phyloP scores from a whole-genome alignment of 1,140 invertebrate genomes.

The Eupristina koningsbergeri region DNA sequence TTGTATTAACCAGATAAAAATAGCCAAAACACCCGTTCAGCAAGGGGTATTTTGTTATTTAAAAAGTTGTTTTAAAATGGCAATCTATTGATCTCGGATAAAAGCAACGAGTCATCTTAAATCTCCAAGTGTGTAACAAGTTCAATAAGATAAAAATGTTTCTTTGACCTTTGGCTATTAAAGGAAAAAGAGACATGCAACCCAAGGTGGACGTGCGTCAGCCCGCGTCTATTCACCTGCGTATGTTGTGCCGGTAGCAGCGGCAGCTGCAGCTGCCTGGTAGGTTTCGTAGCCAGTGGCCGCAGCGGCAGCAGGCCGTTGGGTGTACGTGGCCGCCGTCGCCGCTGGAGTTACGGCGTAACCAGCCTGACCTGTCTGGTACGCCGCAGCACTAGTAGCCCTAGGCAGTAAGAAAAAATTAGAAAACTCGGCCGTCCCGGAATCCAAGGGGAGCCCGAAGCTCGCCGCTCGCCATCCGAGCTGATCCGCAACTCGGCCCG shows the following conservation, averaged over 20 bases:
- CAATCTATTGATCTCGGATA: too few relatives aligned
- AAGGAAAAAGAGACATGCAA: neutral
- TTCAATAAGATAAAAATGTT: too few relatives aligned
- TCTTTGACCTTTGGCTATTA: too few relatives aligned
- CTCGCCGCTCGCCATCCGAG: too few relatives aligned
- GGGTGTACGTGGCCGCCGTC: constrained; percentile 84
- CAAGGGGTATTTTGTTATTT: too few relatives aligned
- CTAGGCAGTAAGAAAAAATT: constrained; percentile 47
- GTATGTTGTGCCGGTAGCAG: constrained; percentile 79
- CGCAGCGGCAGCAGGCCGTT: constrained; percentile 80
- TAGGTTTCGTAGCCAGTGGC: constrained; percentile 85
- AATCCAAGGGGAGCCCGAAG: too few relatives aligned
- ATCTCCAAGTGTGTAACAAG: too few relatives aligned
- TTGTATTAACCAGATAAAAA: neutral
- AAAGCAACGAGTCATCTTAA: too few relatives aligned
- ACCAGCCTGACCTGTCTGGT: constrained; percentile 85
- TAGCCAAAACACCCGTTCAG: too few relatives aligned
- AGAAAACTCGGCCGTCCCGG: too few relatives aligned
- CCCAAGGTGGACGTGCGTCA: neutral
- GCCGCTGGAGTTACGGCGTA: constrained; percentile 87
- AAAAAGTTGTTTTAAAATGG: too few relatives aligned
- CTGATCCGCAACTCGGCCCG: too few relatives aligned
- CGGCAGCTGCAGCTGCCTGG: constrained; percentile 78
- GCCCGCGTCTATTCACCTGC: constrained; percentile 66
- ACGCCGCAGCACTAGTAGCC: constrained; percentile 81